Conservation (phyloP, 2,888 invertebrate genomes). For the Monochamus alternatus region DNA sequence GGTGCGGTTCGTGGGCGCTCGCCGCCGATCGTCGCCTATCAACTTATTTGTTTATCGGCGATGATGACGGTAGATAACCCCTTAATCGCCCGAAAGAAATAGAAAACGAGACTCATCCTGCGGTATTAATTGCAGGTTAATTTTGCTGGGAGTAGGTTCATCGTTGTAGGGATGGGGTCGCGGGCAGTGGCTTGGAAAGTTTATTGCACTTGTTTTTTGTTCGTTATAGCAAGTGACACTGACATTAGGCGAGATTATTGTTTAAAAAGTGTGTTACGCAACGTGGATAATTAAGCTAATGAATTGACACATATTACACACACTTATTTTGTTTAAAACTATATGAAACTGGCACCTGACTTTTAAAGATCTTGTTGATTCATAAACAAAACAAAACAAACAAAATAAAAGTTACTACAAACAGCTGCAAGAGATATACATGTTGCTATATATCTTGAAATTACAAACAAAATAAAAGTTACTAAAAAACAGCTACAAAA, state of each 20-base stretch:
- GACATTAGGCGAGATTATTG: slow-evolving; percentile 16
- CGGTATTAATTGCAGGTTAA: neutral
- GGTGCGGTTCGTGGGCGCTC: slow-evolving; percentile 5
- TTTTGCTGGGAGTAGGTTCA: neutral
- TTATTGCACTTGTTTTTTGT: slow-evolving; percentile 29
- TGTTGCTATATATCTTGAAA: no score
- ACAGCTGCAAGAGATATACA: no score
- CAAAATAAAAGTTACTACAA: no score
- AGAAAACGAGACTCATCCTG: neutral
- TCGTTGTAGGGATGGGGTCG: neutral
- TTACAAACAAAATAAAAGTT: no score
- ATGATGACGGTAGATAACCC: neutral
- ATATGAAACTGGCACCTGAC: no score
- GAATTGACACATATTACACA: no score
- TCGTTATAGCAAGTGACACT: slow-evolving; percentile 4
- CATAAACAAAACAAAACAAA: no score
- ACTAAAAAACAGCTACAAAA: no score
- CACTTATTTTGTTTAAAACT: no score
- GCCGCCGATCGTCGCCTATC: slow-evolving; percentile 9
- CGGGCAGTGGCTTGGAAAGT: slow-evolving; percentile 27
- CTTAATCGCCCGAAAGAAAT: neutral
- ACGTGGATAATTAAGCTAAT: no score
- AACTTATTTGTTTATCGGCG: slow-evolving; percentile 24
- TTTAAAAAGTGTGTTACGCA: neutral
- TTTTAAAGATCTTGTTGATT: no score